Evolutionary conservation across 2,113 vertebrate species (phyloP).

Genomic region (Glaucomys volans): DNA sequence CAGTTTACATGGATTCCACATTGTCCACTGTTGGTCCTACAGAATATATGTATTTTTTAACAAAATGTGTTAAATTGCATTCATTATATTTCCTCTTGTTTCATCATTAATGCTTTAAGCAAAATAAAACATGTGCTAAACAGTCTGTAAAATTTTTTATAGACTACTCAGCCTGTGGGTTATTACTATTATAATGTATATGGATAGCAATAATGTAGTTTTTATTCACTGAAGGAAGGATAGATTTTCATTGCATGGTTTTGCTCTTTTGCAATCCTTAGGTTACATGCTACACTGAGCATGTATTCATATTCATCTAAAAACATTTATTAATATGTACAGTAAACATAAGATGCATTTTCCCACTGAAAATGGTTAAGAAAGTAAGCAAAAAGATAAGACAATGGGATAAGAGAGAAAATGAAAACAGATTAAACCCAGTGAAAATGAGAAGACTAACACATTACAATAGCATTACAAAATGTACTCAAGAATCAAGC

Average conservation of each 20-base stretch:
- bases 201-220: background rate
- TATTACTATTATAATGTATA: background rate
- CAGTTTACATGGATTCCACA: background rate
- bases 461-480: background rate
- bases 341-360: background rate
- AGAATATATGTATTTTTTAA: background rate
- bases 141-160: background rate
- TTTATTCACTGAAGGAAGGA: background rate
- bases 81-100: background rate
- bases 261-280: background rate
- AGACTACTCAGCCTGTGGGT: background rate
- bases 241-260: background rate
- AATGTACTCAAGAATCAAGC: background rate
- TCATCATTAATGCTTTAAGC: background rate
- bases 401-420: background rate
- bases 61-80: background rate
- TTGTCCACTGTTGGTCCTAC: background rate
- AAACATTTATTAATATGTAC: background rate
- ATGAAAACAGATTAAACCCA: background rate
- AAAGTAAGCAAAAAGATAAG: background rate
- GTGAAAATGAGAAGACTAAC: background rate
- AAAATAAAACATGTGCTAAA: background rate
- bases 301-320: background rate
- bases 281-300: fast-evolving
- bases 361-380: background rate